Percentiles rank a stretch among this genome's conserved stretches.
Evolutionary conservation across 2,797 vertebrate species (phyloP).

Genomic region (Melanotaenia boesemani): DNA sequence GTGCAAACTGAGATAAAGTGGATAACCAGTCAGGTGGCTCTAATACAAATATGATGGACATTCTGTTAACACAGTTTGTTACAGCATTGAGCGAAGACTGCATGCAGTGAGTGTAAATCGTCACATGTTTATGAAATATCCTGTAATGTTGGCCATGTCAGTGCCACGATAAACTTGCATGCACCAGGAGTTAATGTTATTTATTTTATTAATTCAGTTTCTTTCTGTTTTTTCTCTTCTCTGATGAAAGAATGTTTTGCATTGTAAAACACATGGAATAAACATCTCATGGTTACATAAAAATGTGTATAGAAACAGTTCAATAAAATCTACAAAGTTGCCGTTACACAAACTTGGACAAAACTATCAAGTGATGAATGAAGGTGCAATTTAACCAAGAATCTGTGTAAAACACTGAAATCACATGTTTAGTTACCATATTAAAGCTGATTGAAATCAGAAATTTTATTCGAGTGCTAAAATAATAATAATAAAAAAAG

Average conservation of each 20-base stretch:
- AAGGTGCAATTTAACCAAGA: neutral
- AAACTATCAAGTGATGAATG: neutral
- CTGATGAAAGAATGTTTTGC: neutral
- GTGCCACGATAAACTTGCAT: neutral
- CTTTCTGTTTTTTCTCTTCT: neutral
- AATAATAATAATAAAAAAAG: too few species aligned
- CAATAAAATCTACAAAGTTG: neutral
- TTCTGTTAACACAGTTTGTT: slow-evolving; percentile 1
- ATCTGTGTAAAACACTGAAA: neutral
- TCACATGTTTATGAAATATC: neutral
- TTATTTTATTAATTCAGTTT: neutral
- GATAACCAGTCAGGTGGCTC: neutral
- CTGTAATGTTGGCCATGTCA: neutral
- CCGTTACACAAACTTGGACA: neutral
- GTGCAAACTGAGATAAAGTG: neutral
- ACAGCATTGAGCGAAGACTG: neutral
- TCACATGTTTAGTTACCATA: neutral
- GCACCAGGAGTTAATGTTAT: neutral
- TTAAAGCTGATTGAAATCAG: too few species aligned
- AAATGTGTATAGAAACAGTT: fast-evolving
- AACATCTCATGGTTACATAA: neutral
- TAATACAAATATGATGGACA: neutral
- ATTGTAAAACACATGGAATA: neutral
- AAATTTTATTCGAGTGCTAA: too few species aligned
- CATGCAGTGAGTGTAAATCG: neutral